Evolutionary conservation across 2,113 vertebrate genomes (phyloP).

Genomic region (Eupsittula cactorum): DNA sequence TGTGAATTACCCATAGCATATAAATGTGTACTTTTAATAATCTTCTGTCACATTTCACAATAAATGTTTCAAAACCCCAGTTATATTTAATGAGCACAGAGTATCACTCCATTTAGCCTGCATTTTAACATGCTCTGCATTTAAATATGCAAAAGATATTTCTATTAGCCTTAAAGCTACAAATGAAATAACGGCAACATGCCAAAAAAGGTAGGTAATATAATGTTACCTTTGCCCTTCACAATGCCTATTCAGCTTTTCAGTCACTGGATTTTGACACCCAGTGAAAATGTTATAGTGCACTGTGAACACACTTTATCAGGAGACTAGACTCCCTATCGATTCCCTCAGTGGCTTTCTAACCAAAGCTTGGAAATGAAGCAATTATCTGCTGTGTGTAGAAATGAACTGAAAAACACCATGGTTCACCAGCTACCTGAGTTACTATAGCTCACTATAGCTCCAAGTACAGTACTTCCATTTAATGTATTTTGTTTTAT

Average conservation of each 20-base stretch:
- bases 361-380: conserved; percentile 27
- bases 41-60: not conserved
- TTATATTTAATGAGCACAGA: not conserved
- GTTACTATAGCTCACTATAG: not conserved
- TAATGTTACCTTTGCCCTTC: not conserved
- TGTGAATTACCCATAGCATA: not conserved
- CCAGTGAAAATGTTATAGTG: conserved; percentile 10
- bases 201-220: not conserved
- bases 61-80: not conserved
- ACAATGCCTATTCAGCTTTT: not conserved
- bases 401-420: conserved; percentile 26
- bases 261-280: conserved; percentile 13
- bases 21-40: not conserved
- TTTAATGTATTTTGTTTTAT: not conserved
- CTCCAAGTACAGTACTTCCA: not conserved
- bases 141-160: conserved; percentile 5
- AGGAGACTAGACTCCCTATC: not conserved
- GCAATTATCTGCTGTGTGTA: not conserved
- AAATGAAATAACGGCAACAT: not conserved
- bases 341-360: conserved; percentile 27
- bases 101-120: not conserved
- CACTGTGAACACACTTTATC: conserved; percentile 4
- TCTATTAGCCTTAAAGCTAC: not conserved
- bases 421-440: not conserved
- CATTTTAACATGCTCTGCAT: conserved; percentile 29